These are phyloP conservation scores for Pilophorus perplexus DNA, from an alignment of 2,888 invertebrate genomes.

Conservation along the genomic window DNA sequence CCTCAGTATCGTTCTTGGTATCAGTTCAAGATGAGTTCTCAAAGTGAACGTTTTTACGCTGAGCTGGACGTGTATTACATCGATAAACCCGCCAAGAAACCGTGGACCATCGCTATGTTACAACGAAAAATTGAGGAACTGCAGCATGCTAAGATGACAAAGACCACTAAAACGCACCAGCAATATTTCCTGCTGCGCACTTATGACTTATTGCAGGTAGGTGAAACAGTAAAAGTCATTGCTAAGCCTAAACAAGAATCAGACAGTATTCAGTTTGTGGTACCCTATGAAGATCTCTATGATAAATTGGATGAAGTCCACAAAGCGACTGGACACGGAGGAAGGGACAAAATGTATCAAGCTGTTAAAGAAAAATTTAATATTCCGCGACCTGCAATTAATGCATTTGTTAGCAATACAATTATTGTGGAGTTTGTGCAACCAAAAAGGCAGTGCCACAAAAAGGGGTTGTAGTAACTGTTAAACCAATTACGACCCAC, in stretches of 20 bases:
- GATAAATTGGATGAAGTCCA: neutral
- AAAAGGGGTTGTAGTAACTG: neutral
- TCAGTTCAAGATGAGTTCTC: conserved; percentile 1
- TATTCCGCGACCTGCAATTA: neutral
- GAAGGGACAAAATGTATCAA: neutral
- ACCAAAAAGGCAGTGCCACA: neutral
- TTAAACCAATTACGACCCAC: neutral
- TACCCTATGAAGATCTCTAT: conserved; percentile 4
- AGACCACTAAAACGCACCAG: conserved; percentile 1
- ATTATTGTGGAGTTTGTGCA: neutral
- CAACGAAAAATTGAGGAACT: conserved; percentile 1
- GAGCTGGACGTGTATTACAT: conserved; percentile 5
- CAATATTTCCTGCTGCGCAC: neutral
- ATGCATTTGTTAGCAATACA: conserved; percentile 1
- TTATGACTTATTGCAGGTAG: conserved; percentile 6
- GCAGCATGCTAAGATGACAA: neutral
- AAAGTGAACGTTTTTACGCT: neutral
- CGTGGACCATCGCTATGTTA: conserved; percentile 1
- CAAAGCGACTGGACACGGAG: conserved; percentile 3
- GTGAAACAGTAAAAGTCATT: neutral
- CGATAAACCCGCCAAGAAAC: conserved; percentile 1
- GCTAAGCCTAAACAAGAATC: neutral
- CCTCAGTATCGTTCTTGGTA: conserved; percentile 1
- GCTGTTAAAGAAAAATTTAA: conserved; percentile 1
- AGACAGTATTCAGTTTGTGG: conserved; percentile 3